Conservation (phyloP, 2,113 vertebrate species). For the Trachemys scripta region DNA sequence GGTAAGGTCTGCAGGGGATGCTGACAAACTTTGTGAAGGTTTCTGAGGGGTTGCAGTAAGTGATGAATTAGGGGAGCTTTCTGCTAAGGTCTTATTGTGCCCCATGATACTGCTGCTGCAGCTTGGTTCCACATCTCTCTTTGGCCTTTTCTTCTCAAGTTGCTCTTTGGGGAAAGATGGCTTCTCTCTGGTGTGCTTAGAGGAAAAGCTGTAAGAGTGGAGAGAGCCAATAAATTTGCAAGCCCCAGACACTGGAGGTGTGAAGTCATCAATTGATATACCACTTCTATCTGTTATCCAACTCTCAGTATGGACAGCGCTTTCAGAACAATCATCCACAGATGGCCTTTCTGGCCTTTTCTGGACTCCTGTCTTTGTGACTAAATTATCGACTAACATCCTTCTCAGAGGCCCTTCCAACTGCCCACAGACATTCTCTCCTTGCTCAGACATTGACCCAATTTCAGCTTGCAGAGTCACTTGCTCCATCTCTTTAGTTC, state of each 20-base stretch:
- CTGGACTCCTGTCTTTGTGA: neutral
- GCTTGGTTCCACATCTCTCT: constrained; percentile 72
- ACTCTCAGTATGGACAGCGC: neutral
- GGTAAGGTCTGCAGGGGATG: constrained; percentile 78
- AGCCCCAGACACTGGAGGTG: constrained; percentile 77
- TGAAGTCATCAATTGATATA: constrained; percentile 75
- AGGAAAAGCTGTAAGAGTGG: constrained; percentile 87
- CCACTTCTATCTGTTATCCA: constrained; percentile 71
- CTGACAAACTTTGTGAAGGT: constrained; percentile 75
- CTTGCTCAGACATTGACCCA: neutral
- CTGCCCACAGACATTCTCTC: constrained; percentile 19
- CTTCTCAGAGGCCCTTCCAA: constrained; percentile 56
- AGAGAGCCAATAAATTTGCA: constrained; percentile 86
- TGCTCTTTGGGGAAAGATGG: constrained; percentile 77
- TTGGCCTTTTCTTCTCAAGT: constrained; percentile 81
- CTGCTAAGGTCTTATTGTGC: constrained; percentile 18
- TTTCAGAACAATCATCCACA: neutral
- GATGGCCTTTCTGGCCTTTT: neutral
- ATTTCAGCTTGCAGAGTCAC: constrained; percentile 4
- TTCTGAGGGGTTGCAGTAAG: constrained; percentile 80
- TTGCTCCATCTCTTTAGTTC: constrained; percentile 66
- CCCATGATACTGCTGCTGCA: constrained; percentile 70
- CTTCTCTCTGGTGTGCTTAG: constrained; percentile 79
- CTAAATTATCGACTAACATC: constrained; percentile 38
- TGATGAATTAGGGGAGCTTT: constrained; percentile 68